Conservation (phyloP, 2,888 invertebrate genomes). For the Microctonus hyperodae region DNA sequence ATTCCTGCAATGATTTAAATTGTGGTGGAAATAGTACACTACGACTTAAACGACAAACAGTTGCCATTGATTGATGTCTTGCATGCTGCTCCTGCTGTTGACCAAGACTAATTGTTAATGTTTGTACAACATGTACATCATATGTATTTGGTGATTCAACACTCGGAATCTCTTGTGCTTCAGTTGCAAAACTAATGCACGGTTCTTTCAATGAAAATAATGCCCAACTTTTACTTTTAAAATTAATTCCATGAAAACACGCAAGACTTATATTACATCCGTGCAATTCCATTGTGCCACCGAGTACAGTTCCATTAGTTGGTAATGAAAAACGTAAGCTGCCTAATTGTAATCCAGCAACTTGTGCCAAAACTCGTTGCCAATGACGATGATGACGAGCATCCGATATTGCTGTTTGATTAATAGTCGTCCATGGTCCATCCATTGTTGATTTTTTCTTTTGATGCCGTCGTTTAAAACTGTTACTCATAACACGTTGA, state of each 20-base stretch:
- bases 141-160: constrained; percentile 68
- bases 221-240: constrained; percentile 95
- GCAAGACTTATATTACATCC: constrained; percentile 92
- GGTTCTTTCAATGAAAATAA: constrained; percentile 93
- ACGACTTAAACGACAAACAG: constrained; percentile 90
- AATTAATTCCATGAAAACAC: constrained; percentile 97
- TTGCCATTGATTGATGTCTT: constrained; percentile 90
- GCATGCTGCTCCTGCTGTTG: constrained; percentile 70
- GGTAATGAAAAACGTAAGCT: constrained; percentile 75
- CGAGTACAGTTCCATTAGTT: constrained; percentile 78
- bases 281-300: constrained; percentile 88
- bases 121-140: constrained; percentile 87
- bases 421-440: constrained; percentile 55
- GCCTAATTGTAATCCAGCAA: constrained; percentile 81
- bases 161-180: constrained; percentile 85
- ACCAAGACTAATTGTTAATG: constrained; percentile 87
- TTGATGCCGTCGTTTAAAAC: constrained; percentile 55
- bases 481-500: constrained; percentile 54
- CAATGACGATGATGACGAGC: constrained; percentile 91
- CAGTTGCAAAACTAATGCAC: constrained; percentile 90
- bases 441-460: constrained; percentile 60
- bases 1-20: constrained; percentile 92
- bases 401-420: constrained; percentile 66
- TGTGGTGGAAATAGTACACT: constrained; percentile 95
- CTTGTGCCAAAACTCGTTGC: constrained; percentile 86